Evolutionary conservation across 2,113 vertebrate genomes (phyloP), one percentile per base, ranked within the genome.

Genomic region (Solea senegalensis): DNA sequence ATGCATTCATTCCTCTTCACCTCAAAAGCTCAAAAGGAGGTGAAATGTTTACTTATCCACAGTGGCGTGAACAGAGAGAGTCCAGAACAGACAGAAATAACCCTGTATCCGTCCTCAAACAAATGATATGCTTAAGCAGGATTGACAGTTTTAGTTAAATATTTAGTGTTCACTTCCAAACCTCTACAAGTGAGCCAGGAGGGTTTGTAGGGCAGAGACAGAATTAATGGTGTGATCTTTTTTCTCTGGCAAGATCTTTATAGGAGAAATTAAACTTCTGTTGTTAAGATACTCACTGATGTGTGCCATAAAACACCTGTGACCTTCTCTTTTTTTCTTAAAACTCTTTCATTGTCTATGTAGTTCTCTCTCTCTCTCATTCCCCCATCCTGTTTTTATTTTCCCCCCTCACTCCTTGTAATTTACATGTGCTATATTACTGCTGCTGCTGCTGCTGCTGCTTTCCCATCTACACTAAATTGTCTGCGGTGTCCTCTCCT

Each of bases 271-370:
- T 14, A 66, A 86, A 59, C 65, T 62, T 82, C 21, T 21, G 21
- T 78, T 88, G 73, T 78, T 56, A 52, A 54, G 75, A 67, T 27
- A 21, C 76, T 72, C 44, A 4, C 51, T 48, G 50, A 65, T 80
- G 50, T 14, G 78, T 60, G 1, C 74, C 79, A 89, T 89, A 89
- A 91, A 91, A 76, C 78, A 82, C 80, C 50, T 69, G 66, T 87
- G 88, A 88, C 86, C 87, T 90, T 91, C 54, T 82, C 67, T 55
- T 46, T 64, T 49, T 65, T 59, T 15, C 26, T 45, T 57, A 4
- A 61, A 61, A 16, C 65, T 62, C 41, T 50, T 59, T 27, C 13
- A 46, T 54, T 0, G 6, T 62, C 49, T 16, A 52, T 34, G 34
- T 28, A 34, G 16, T 58, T 39, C 16, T 41, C 54, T 9, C 58